These are phyloP conservation scores for Mycteria americana DNA, from an alignment of 2,797 vertebrate genomes.

Conservation along the genomic window DNA sequence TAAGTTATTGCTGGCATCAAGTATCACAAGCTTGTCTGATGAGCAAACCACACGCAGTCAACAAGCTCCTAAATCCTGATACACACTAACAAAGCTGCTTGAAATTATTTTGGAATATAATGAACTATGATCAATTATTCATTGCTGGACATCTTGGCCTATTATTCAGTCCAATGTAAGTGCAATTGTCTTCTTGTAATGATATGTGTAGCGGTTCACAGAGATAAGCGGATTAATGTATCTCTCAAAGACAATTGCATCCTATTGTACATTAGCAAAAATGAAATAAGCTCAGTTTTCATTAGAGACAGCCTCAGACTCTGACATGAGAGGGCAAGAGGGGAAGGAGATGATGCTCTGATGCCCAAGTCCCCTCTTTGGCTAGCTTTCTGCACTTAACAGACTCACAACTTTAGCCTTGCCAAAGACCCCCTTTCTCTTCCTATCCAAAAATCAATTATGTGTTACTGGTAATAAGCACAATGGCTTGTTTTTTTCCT, in stretches of 20 bases:
- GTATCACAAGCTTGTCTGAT: neutral
- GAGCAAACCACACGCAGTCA: neutral
- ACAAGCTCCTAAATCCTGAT: constrained; percentile 1
- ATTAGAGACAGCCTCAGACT: neutral
- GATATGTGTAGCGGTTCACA: neutral
- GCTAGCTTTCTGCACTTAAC: neutral
- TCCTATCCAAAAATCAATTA: constrained; percentile 8
- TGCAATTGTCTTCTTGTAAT: constrained; percentile 43
- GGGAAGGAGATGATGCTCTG: neutral
- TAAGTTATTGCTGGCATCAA: neutral
- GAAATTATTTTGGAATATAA: constrained; percentile 32
- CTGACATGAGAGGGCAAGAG: neutral
- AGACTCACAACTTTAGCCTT: neutral
- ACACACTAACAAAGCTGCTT: neutral
- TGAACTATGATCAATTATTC: constrained; percentile 16
- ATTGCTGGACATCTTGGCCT: constrained; percentile 3
- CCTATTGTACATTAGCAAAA: constrained; percentile 7
- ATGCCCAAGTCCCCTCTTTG: neutral
- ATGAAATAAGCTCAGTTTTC: constrained; percentile 46
- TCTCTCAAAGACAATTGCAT: constrained; percentile 17
- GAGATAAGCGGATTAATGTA: constrained; percentile 32
- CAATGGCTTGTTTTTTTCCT: neutral
- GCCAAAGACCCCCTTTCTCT: neutral
- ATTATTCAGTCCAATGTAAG: constrained; percentile 16
- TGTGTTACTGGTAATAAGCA: neutral